A percentile compares a stretch with the other conserved stretches of the same genome.
Evolutionary conservation across 2,113 vertebrate genomes (phyloP).

Genomic region (Agapornis roseicollis): DNA sequence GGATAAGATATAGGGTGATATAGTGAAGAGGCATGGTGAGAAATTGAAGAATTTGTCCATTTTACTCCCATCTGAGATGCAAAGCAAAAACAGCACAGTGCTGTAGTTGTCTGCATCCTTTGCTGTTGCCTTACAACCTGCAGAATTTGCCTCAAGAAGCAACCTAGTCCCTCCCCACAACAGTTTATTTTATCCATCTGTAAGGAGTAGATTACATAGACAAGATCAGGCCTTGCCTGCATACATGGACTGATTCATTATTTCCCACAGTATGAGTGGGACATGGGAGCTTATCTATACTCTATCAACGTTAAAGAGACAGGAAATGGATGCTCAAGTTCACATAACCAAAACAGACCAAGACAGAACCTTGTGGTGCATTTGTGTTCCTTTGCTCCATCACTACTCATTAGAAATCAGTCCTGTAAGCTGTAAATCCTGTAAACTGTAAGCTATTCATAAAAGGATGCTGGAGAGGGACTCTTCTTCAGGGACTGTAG

Average conservation of each 20-base stretch:
- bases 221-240: neutral
- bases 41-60: neutral
- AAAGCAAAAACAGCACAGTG: neutral
- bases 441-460: neutral
- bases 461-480: neutral
- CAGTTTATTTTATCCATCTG: neutral
- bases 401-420: neutral
- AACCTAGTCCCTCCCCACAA: neutral
- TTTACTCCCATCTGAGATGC: neutral
- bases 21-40: neutral
- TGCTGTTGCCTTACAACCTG: accelerated
- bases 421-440: too few relatives aligned
- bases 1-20: neutral
- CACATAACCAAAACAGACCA: neutral
- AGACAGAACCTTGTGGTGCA: neutral
- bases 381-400: neutral
- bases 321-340: neutral
- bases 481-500: neutral
- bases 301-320: neutral
- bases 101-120: neutral
- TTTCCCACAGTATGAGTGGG: neutral
- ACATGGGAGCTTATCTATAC: neutral
- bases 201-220: neutral
- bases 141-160: neutral
- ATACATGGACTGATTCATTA: neutral